Evolutionary conservation across 2,113 vertebrate genomes (phyloP), one percentile per base, ranked within the genome.

Genomic region (Laticauda laticaudata): DNA sequence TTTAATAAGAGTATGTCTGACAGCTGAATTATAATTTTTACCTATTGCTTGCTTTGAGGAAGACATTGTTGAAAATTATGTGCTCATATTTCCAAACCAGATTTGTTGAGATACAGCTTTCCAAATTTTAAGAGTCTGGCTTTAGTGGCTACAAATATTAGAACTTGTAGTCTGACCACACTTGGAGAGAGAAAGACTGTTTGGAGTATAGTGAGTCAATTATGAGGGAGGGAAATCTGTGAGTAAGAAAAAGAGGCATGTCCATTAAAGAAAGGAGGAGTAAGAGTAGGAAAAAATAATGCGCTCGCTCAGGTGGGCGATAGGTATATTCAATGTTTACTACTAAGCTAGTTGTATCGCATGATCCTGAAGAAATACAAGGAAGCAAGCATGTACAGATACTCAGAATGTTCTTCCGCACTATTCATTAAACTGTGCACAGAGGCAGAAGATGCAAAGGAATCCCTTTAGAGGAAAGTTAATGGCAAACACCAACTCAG

Each of bases 371-470:
- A 55, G 24, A 39, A 54, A 64, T 87, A 57, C 45, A 69, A 48
- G 51, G 51, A 24, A 34, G 12, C 54, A 34, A 15, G 18, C 53
- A 55, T 45, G 23, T 90, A 51, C 51, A 75, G 59, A 34, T 45
- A 51, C 69, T 59, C 69, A 86, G 39, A 48, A 85, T 48, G 39
- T 56, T 26, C 39, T 85, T 57, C 92, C 85, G 39, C 3, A 8
- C 86, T 59, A 20, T 39, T 90, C 88, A 90, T 89, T 59, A 93
- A 93, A 90, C 53, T 61, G 88, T 90, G 87, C 88, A 93, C 10
- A 56, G 87, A 93, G 24, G 87, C 87, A 88, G 59, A 88, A 92
- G 91, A 90, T 86, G 43, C 69, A 90, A 86, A 92, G 21, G 61
- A 54, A 39, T 85, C 39, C 88, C 54, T 61, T 53, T 86, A n/a